Evolutionary conservation across 2,797 vertebrate species (phyloP).

Genomic region (Acanthurus tractus): DNA sequence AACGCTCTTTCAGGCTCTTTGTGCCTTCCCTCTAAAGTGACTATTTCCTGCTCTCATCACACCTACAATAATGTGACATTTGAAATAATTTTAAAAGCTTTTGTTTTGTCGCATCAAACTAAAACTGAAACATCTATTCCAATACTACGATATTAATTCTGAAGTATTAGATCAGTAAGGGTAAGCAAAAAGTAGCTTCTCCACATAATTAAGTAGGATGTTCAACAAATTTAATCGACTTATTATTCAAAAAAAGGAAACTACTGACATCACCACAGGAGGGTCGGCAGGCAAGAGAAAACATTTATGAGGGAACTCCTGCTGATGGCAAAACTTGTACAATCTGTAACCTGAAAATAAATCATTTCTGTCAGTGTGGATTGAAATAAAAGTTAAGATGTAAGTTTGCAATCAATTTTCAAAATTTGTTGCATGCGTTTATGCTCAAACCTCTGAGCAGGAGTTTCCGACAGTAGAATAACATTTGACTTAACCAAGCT

Average conservation of each 20-base stretch:
- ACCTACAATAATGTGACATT: neutral
- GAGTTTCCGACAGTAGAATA: neutral
- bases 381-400: neutral
- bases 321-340: neutral
- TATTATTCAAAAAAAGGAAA: neutral
- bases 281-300: neutral
- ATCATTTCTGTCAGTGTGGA: no score
- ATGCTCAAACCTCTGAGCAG: neutral
- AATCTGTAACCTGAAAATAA: no score
- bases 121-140: neutral
- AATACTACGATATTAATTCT: neutral
- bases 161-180: neutral
- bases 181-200: constrained; percentile 5
- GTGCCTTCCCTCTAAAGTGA: neutral
- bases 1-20: neutral
- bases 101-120: neutral
- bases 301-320: neutral
- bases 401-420: neutral
- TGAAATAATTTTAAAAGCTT: neutral
- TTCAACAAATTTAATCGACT: neutral
- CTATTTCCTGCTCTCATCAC: neutral
- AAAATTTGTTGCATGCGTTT: neutral
- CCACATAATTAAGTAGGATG: neutral
- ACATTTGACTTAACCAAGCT: no score
- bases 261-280: neutral